Percentiles rank a stretch among this genome's conserved stretches.
phyloP scores from a whole-genome alignment of 2,113 vertebrate genomes.

The Sander lucioperca region DNA sequence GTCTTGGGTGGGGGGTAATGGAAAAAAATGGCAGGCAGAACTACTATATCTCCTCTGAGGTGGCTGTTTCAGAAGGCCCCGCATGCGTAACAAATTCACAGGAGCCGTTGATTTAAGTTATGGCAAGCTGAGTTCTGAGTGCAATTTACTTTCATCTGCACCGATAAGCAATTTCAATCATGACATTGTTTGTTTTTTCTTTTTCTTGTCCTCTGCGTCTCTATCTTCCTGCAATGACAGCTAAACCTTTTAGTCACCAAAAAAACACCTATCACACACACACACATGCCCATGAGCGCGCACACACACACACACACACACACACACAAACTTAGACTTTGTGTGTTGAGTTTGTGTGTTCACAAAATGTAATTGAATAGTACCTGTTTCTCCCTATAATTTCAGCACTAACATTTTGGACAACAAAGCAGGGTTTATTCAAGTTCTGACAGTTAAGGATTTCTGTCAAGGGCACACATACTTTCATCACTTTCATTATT shows the following conservation, averaged over 20 bases:
- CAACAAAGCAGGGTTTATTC: constrained; percentile 28
- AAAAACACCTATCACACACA: constrained; percentile 26
- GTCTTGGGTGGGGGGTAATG: constrained; percentile 39
- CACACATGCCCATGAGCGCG: no score
- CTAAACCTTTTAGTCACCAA: constrained; percentile 64
- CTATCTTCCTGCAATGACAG: constrained; percentile 44
- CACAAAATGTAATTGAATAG: constrained; percentile 22
- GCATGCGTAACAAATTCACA: constrained; percentile 54
- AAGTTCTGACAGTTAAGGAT: constrained; percentile 62
- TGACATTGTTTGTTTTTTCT: constrained; percentile 65
- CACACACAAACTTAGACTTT: no score
- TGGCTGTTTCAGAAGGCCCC: constrained; percentile 63
- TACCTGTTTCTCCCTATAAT: constrained; percentile 47
- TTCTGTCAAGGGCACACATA: constrained; percentile 57
- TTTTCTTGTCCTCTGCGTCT: constrained; percentile 52
- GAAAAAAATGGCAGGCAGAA: constrained; percentile 59
- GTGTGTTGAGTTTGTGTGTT: no score
- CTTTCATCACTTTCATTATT: constrained; percentile 16
- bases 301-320: no score
- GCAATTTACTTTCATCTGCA: constrained; percentile 81
- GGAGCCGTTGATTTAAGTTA: constrained; percentile 77
- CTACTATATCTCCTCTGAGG: constrained; percentile 49
- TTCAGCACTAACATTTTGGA: constrained; percentile 37
- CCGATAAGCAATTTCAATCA: constrained; percentile 80
- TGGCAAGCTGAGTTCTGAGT: constrained; percentile 57